A percentile compares a stretch with the other conserved stretches of the same genome.
Evolutionary conservation across 2,113 vertebrate genomes (phyloP).

Genomic region (Romanogobio albipinnatus): DNA sequence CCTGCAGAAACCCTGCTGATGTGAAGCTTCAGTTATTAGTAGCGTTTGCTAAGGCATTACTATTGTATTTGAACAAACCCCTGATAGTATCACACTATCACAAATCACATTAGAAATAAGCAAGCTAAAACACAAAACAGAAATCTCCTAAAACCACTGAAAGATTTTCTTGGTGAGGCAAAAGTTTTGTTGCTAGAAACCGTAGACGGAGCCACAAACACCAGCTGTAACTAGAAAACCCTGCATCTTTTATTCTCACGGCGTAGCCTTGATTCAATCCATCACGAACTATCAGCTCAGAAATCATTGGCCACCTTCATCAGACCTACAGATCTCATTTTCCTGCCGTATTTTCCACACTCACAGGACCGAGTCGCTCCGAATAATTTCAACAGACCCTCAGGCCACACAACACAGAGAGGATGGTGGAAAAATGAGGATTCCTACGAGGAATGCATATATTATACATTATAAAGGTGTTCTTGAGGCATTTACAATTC

Average conservation of each 20-base stretch:
- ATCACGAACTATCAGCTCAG: conserved; percentile 3
- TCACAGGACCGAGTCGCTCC: not conserved
- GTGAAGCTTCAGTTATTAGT: not conserved
- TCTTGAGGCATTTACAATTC: not conserved
- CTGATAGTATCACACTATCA: not conserved
- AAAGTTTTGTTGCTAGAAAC: not conserved
- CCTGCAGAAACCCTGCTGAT: not conserved
- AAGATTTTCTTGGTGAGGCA: too few relatives aligned
- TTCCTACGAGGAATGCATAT: not conserved
- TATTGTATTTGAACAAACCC: not conserved
- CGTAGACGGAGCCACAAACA: not conserved
- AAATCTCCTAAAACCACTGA: not conserved
- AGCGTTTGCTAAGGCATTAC: not conserved
- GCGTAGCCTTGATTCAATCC: conserved; percentile 6
- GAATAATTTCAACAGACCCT: conserved; percentile 26
- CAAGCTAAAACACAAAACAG: not conserved
- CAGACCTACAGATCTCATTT: conserved; percentile 32
- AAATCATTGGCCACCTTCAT: conserved; percentile 26
- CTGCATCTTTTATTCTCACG: not conserved
- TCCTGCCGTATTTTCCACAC: conserved; percentile 50
- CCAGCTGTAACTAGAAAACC: not conserved
- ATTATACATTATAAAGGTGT: conserved; percentile 15
- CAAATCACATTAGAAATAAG: not conserved
- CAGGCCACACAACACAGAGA: not conserved
- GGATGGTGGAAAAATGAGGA: not conserved